Conservation (phyloP, 2,113 vertebrate species). For the Corydoras sp. region DNA sequence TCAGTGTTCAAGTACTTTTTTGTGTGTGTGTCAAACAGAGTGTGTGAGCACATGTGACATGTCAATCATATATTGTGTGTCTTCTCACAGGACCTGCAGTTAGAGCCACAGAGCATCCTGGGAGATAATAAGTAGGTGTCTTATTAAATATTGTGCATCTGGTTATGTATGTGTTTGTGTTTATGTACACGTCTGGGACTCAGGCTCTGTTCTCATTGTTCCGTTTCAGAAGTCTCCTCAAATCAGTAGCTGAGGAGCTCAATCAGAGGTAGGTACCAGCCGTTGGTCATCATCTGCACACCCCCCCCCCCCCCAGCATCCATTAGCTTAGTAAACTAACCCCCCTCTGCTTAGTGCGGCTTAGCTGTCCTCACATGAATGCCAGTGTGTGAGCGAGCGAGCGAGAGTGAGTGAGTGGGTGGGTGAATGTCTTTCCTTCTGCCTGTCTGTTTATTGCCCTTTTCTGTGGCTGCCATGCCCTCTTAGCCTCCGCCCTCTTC, state of each 20-base stretch:
- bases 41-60: neutral
- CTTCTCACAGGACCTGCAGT: slow-evolving; percentile 77
- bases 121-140: slow-evolving; percentile 90
- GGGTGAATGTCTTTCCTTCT: neutral
- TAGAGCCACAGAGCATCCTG: slow-evolving; percentile 81
- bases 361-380: slow-evolving; percentile 18
- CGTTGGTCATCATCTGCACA: neutral
- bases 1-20: too few species aligned
- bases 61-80: slow-evolving; percentile 25
- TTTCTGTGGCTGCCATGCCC: slow-evolving; percentile 21
- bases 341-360: slow-evolving; percentile 31
- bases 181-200: neutral
- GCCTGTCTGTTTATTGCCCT: slow-evolving; percentile 17
- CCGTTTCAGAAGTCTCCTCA: slow-evolving; percentile 86
- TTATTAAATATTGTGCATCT: neutral
- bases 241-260: slow-evolving; percentile 95
- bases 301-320: slow-evolving; percentile 4
- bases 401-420: neutral
- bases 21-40: slow-evolving; percentile 7
- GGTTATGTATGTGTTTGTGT: neutral
- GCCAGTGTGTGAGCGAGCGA: slow-evolving; percentile 5
- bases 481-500: slow-evolving; percentile 58
- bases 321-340: slow-evolving; percentile 34
- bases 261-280: slow-evolving; percentile 83
- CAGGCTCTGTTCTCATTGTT: slow-evolving; percentile 9